Base-by-base conservation (phyloP, 2,888 invertebrate species). In the Agrochola macilenta region DNA sequence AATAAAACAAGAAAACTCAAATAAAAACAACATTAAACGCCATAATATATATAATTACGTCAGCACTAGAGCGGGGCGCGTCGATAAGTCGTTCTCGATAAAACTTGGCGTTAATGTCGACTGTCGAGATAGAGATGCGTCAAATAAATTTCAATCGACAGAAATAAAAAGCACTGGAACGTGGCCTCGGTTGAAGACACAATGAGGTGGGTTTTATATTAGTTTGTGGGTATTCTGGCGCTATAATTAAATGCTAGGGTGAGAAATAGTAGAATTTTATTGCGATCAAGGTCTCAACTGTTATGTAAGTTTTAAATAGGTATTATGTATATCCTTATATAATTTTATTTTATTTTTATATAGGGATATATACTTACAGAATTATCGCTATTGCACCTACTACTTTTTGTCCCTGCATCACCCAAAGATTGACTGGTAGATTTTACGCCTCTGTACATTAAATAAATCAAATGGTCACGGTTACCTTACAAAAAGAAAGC, bases 61-160 rank as follows among this genome's bases (percentile, higher is more conserved):
- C 84, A 79, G 71, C 72, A 64, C 71, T 79, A 86, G 78, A 77
- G 80, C 26, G 54, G 64, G 43, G 66, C 60, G 57, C 57, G 58
- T 74, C 77, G 81, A 79, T 79, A 87, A 82, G 71, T 78, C 79
- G 73, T 61, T 80, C 83, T 89, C 88, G 87, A 88, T 86, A 87
- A 87, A 89, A 88, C 84, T 84, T 72, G 69, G 83, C 79, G 85
- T 88, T 88, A 89, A 89, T 88, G 87, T 87, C 81, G 81, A 76
- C 85, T 74, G 82, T 83, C 83, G 76, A 86, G 87, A 88, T 80
- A 81, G 82, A 85, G 81, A 78, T 84, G 83, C 88, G 89, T 90
- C 90, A 90, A 90, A 91, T 90, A 89, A 90, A 91, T 91, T 90
- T 90, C 87, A 89, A 90, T 90, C 83, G 88, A 84, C 74, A 79